phyloP scores from a whole-genome alignment of 2,888 invertebrate genomes.

The Agonopterix alstromeriana region DNA sequence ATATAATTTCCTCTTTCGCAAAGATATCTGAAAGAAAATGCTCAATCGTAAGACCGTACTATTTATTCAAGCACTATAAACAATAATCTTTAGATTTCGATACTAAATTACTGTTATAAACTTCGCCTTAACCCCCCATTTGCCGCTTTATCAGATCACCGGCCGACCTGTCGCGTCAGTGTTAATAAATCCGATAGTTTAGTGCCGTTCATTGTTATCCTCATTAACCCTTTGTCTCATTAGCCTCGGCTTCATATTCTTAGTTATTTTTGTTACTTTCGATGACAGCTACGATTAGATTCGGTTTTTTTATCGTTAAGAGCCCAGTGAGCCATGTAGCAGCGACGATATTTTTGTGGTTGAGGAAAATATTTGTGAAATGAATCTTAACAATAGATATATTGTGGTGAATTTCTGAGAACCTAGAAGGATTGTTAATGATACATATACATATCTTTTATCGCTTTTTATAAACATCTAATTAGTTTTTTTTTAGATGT shows the following conservation, averaged over 20 bases:
- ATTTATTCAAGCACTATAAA: no score
- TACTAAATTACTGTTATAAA: no score
- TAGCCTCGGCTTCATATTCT: slow-evolving; percentile 63
- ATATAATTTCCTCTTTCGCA: no score
- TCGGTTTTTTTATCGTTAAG: slow-evolving; percentile 23
- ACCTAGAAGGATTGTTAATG: no score
- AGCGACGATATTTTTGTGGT: neutral
- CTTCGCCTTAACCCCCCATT: slow-evolving; percentile 53
- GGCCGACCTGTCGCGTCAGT: slow-evolving; percentile 40
- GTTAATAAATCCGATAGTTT: slow-evolving; percentile 73
- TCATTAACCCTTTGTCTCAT: slow-evolving; percentile 76
- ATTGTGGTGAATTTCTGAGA: no score
- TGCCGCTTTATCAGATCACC: slow-evolving; percentile 65
- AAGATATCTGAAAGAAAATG: no score
- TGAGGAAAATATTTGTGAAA: no score
- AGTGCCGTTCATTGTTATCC: slow-evolving; percentile 66
- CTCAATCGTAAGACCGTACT: no score
- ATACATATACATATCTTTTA: slow-evolving; percentile 18
- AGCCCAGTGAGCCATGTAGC: neutral
- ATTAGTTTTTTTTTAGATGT: neutral
- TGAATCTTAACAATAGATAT: no score
- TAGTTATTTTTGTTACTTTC: slow-evolving; percentile 49
- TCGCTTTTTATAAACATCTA: slow-evolving; percentile 24
- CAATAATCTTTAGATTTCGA: no score
- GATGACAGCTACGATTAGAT: slow-evolving; percentile 69